Base-by-base conservation (phyloP, 2,113 vertebrate species). In the Nipponia nippon region DNA sequence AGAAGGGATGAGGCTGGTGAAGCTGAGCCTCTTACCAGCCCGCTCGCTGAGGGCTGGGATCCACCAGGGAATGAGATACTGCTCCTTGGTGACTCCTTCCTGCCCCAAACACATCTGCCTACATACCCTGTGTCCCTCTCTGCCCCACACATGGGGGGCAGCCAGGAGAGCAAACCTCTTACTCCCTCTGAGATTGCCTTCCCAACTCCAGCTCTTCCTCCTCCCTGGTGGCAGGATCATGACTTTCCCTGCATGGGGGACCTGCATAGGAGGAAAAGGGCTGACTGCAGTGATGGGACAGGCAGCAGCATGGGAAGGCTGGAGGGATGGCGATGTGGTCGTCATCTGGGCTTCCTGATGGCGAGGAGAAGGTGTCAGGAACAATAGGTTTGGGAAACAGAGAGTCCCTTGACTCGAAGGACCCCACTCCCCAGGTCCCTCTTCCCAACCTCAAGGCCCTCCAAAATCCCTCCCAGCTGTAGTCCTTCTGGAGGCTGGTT, bases 381-480 rank as follows among this genome's bases (percentile, higher is more conserved):
- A 11, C 17, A 75, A 69, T 34, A 29, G 4, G 2, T 44, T 4
- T 90, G 55, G 77, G 34, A 78, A 70, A 34, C 15, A 63, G 30
- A 66, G 23, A 62, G 8, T 26, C 7, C 18, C 30, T 49, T 13
- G 9, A 27, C 12, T 50, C 10, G 10, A 22, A 67, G 13, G 11
- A 79, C 25, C 9, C 22, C 2, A 1, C 22, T 72, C 32, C 21
- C 17, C 32, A 55, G 4, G 5, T 46, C 13, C 9, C 19, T 72
- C 22, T 63, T 10, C 30, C 17, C 47, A 72, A 0, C 2, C 10
- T 61, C 34, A 63, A 56, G 30, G 9, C 0, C 0, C 77, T 91
- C 62, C 62, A 59, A 63, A 95, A 63, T 8, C 20, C 19, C 26
- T 83, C 34, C 44, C 49, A 86, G 52, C 47, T 50, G 9, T 8